phyloP scores from a whole-genome alignment of 2,888 invertebrate species.

The Thyatira batis region DNA sequence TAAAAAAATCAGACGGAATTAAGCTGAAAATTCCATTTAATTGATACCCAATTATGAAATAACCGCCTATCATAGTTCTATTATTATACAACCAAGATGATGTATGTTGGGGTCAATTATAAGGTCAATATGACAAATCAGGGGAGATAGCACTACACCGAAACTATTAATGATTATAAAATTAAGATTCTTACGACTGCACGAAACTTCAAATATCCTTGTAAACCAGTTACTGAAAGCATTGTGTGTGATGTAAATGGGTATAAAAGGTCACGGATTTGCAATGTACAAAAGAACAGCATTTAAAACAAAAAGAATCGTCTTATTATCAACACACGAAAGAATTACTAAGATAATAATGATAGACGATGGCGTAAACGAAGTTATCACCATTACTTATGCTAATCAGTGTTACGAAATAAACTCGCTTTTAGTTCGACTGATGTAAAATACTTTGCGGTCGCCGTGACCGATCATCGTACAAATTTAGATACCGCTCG shows the following conservation, averaged over 20 bases:
- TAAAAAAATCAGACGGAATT: neutral
- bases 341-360: constrained; percentile 30
- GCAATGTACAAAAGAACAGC: constrained; percentile 10
- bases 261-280: constrained; percentile 17
- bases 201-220: constrained; percentile 21
- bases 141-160: constrained; percentile 49
- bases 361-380: constrained; percentile 33
- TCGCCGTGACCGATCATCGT: constrained; percentile 33
- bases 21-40: constrained; percentile 11
- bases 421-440: constrained; percentile 38
- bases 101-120: constrained; percentile 61
- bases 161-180: constrained; percentile 1
- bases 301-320: constrained; percentile 7
- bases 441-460: constrained; percentile 26
- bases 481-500: constrained; percentile 42
- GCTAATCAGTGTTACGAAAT: constrained; percentile 38
- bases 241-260: constrained; percentile 18
- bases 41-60: constrained; percentile 6
- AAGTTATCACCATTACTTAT: constrained; percentile 24
- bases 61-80: constrained; percentile 20
- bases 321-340: constrained; percentile 7
- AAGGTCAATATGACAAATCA: constrained; percentile 50
- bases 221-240: constrained; percentile 28
- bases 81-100: constrained; percentile 54
- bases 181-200: neutral